Percentiles rank a stretch among this genome's conserved stretches.
phyloP scores from a whole-genome alignment of 2,888 invertebrate genomes.

The Empis livida region DNA sequence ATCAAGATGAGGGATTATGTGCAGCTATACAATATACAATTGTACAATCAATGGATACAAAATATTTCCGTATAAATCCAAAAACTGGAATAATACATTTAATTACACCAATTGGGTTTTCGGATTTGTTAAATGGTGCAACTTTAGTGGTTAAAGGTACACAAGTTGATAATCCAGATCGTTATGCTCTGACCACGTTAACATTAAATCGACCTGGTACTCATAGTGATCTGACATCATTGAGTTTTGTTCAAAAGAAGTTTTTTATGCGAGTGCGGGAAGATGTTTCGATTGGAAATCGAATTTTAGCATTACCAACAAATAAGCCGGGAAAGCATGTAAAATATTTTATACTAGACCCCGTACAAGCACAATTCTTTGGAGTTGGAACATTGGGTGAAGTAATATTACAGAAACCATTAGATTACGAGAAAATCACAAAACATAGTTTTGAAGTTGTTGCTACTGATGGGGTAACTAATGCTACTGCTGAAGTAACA shows the following conservation, averaged over 20 bases:
- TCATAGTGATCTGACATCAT: conserved; percentile 38
- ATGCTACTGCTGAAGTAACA: conserved; percentile 71
- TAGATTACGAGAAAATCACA: conserved; percentile 66
- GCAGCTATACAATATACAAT: conserved; percentile 34
- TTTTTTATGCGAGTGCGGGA: conserved; percentile 63
- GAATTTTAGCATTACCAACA: conserved; percentile 56
- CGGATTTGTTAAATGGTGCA: conserved; percentile 51
- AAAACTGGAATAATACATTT: conserved; percentile 29
- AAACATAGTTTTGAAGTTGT: conserved; percentile 65
- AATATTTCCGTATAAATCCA: conserved; percentile 34
- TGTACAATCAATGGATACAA: conserved; percentile 33
- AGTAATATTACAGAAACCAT: conserved; percentile 54
- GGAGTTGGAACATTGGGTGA: conserved; percentile 69
- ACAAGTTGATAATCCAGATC: conserved; percentile 74
- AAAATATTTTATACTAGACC: conserved; percentile 63
- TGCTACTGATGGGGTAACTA: conserved; percentile 60
- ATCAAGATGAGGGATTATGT: conserved; percentile 46
- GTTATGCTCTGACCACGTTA: conserved; percentile 75
- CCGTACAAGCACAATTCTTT: conserved; percentile 59
- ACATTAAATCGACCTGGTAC: conserved; percentile 45
- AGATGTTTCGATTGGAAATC: conserved; percentile 58
- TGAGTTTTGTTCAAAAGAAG: conserved; percentile 52
- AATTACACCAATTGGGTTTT: conserved; percentile 27
- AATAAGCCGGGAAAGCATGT: conserved; percentile 52
- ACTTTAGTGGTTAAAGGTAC: conserved; percentile 74